phyloP scores from a whole-genome alignment of 2,113 vertebrate species.

The Carettochelys insculpta region DNA sequence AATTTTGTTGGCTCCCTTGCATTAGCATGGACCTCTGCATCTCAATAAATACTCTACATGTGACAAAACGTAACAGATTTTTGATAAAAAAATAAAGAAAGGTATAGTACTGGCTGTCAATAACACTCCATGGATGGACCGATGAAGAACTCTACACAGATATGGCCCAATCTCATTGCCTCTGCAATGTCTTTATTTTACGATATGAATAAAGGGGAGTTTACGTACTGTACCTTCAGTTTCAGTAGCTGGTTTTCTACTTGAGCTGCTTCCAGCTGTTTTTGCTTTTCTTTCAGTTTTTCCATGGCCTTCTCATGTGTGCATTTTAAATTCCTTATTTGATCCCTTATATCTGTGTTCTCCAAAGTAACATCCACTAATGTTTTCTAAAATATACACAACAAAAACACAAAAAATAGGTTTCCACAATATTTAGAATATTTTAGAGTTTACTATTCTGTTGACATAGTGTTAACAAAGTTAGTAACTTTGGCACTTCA shows the following conservation, averaged over 20 bases:
- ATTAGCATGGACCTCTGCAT: neutral
- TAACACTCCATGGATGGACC: neutral
- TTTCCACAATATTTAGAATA: neutral
- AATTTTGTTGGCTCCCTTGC: too few relatives aligned
- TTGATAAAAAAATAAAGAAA: neutral
- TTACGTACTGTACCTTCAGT: constrained; percentile 82
- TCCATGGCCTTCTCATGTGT: constrained; percentile 86
- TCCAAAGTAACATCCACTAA: constrained; percentile 89
- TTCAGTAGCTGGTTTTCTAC: constrained; percentile 89
- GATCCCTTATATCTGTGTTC: constrained; percentile 82
- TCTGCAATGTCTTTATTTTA: neutral
- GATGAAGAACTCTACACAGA: neutral
- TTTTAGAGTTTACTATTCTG: neutral
- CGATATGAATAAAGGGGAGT: neutral
- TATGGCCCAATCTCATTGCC: neutral
- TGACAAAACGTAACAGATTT: neutral
- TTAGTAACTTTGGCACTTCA: neutral
- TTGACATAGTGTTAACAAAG: neutral
- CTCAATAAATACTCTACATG: neutral
- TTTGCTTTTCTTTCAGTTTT: constrained; percentile 86
- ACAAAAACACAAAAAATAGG: constrained; percentile 13
- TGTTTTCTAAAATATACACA: constrained; percentile 83
- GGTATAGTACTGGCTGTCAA: neutral
- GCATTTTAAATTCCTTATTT: constrained; percentile 82
- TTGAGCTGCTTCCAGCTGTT: constrained; percentile 83